These are phyloP conservation scores for Squalus acanthias DNA, from an alignment of 2,797 vertebrate species.

Conservation along the genomic window DNA sequence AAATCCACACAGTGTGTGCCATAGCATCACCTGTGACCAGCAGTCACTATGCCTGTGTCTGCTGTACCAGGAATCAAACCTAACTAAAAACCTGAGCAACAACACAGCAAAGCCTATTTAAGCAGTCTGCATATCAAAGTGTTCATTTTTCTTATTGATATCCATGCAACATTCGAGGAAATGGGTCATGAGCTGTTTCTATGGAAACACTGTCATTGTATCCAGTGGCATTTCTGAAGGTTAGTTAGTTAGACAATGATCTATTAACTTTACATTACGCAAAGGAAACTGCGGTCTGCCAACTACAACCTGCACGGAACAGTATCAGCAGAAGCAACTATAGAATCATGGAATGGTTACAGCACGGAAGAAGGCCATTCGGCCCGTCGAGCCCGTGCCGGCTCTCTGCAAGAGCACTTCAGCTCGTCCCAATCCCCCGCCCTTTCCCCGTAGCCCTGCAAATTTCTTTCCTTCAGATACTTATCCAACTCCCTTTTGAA, in stretches of 20 bases:
- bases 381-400: too few relatives aligned
- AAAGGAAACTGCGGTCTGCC: conserved; percentile 17
- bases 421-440: too few relatives aligned
- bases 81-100: background rate
- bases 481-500: too few relatives aligned
- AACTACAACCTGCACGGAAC: background rate
- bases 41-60: background rate
- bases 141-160: background rate
- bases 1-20: background rate
- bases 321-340: background rate
- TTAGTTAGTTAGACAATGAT: background rate
- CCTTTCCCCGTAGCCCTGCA: too few relatives aligned
- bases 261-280: conserved; percentile 32
- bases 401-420: too few relatives aligned
- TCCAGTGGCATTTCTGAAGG: conserved; percentile 18
- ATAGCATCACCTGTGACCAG: too few relatives aligned
- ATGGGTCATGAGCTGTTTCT: conserved; percentile 18
- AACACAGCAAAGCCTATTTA: background rate
- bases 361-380: too few relatives aligned
- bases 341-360: too few relatives aligned
- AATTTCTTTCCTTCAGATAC: too few relatives aligned
- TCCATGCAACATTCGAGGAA: conserved; percentile 12
- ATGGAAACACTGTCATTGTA: background rate
- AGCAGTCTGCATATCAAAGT: background rate
- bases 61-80: background rate